Conservation (phyloP, 2,113 vertebrate species). For the Urocolius indicus region DNA sequence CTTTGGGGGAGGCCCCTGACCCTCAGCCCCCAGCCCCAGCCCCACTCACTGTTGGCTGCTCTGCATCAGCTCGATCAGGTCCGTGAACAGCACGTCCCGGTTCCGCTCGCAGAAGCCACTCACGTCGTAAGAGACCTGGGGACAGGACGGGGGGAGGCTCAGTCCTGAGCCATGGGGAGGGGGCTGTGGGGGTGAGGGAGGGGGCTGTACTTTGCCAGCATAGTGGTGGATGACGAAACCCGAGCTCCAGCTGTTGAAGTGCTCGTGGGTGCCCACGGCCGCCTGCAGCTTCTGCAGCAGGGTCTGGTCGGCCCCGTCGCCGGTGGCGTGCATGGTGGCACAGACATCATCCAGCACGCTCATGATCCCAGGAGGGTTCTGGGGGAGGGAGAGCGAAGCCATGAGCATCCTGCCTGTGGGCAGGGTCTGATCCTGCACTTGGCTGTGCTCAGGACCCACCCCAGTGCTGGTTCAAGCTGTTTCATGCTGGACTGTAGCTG, state of each 20-base stretch:
- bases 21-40: fast-evolving
- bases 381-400: background rate
- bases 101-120: conserved; percentile 95
- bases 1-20: background rate
- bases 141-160: background rate
- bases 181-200: background rate
- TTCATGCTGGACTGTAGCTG: background rate
- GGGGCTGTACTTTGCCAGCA: conserved; percentile 86
- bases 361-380: conserved; percentile 97
- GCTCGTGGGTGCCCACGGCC: conserved; percentile 90
- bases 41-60: conserved; percentile 91
- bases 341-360: conserved; percentile 96
- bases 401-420: background rate
- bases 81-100: conserved; percentile 92
- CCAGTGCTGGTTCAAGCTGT: background rate
- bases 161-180: background rate
- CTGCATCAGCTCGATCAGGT: conserved; percentile 98
- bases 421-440: background rate
- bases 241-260: conserved; percentile 95
- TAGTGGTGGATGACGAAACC: conserved; percentile 98
- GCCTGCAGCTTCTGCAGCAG: conserved; percentile 95
- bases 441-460: background rate
- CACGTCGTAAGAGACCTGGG: conserved; percentile 91
- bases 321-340: conserved; percentile 95
- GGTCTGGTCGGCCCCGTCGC: conserved; percentile 91